These are phyloP conservation scores for Drosophila infuscata DNA, from an alignment of 2,888 invertebrate genomes.

Conservation along the genomic window DNA sequence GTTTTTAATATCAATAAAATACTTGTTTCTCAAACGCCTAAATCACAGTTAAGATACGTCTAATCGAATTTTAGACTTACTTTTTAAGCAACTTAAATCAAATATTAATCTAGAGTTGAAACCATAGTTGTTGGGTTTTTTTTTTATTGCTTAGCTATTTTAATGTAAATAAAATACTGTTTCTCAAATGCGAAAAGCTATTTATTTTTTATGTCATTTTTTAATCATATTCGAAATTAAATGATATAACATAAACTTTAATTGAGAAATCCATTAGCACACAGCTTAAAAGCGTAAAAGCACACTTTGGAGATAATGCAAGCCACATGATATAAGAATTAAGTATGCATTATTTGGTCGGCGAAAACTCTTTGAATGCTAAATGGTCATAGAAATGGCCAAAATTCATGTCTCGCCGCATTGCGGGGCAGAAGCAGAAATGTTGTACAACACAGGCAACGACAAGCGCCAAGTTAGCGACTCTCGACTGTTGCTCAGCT, in stretches of 20 bases:
- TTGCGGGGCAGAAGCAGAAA: conserved; percentile 58
- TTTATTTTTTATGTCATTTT: background rate
- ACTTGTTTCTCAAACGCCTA: no score
- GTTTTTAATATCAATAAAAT: no score
- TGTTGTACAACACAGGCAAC: conserved; percentile 64
- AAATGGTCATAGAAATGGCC: conserved; percentile 52
- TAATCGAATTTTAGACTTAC: no score
- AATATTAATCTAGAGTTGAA: background rate
- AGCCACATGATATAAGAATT: conserved; percentile 16
- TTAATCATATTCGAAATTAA: background rate
- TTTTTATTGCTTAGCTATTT: background rate
- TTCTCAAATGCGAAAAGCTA: accelerated
- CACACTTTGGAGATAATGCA: background rate
- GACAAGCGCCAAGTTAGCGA: conserved; percentile 76
- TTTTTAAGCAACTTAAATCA: no score
- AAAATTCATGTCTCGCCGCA: conserved; percentile 31
- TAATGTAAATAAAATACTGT: background rate
- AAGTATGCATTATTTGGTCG: conserved; percentile 54
- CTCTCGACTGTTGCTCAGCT: conserved; percentile 22
- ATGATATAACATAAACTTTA: background rate
- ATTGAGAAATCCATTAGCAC: conserved; percentile 4
- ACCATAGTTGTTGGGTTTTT: background rate
- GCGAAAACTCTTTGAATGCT: conserved; percentile 58
- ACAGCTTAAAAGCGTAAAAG: background rate
- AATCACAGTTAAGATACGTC: no score